These are phyloP conservation scores for Naso thynnoides DNA, from an alignment of 2,797 vertebrate genomes.

Conservation along the genomic window DNA sequence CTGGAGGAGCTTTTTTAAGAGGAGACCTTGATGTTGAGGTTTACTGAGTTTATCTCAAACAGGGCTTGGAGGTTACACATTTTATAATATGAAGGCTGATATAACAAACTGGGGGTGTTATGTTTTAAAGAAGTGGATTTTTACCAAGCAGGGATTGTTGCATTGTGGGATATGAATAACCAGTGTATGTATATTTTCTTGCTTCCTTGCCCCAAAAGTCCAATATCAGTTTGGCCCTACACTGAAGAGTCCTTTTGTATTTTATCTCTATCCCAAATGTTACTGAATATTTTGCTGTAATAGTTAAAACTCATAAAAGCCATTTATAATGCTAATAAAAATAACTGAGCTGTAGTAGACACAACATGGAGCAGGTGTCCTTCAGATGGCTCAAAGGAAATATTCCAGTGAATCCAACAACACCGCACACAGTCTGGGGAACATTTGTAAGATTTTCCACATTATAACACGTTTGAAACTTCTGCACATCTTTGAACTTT, in stretches of 20 bases:
- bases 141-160: not conserved
- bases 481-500: not conserved
- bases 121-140: not conserved
- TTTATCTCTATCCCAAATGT: not conserved
- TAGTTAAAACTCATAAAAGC: not conserved
- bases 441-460: constrained; percentile 1
- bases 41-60: not conserved
- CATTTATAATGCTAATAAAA: not conserved
- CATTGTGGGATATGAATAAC: constrained; percentile 12
- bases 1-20: not conserved
- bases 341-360: constrained; percentile 4
- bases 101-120: not conserved
- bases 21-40: not conserved
- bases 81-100: not conserved
- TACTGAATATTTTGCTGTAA: not conserved
- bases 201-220: too few species aligned
- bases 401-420: not conserved
- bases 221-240: too few species aligned
- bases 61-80: not conserved
- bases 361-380: constrained; percentile 1
- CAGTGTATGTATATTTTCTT: too few species aligned
- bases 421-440: not conserved
- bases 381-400: constrained; percentile 15
- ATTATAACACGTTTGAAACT: not conserved
- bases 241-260: not conserved